phyloP scores from a whole-genome alignment of 2,797 vertebrate species.

The Molossus molossus region DNA sequence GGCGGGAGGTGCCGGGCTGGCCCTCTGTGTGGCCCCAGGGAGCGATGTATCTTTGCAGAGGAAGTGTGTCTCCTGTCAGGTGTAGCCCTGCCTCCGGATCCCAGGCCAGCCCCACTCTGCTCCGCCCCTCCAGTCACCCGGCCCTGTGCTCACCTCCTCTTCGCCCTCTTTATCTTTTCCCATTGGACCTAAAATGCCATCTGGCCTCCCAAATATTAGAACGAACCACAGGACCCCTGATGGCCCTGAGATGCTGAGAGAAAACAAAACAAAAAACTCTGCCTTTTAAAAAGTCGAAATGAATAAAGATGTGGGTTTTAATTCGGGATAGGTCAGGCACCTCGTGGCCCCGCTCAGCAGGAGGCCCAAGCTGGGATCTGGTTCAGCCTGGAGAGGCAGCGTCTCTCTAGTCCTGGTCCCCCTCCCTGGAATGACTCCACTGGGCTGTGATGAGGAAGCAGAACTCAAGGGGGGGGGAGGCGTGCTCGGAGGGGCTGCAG shows the following conservation, averaged over 20 bases:
- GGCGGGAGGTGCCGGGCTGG: accelerated
- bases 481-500: neutral
- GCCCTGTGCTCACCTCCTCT: neutral
- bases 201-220: slow-evolving; percentile 46
- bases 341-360: accelerated
- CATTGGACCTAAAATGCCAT: slow-evolving; percentile 36
- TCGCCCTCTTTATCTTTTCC: neutral
- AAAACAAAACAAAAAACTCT: neutral
- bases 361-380: slow-evolving; percentile 22
- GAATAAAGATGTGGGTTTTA: slow-evolving; percentile 76
- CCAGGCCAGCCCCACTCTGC: neutral
- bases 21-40: neutral
- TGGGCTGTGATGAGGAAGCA: slow-evolving; percentile 34
- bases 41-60: neutral
- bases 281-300: slow-evolving; percentile 77
- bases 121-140: neutral
- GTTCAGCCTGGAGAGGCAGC: neutral
- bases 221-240: neutral
- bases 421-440: neutral
- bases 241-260: neutral
- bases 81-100: neutral
- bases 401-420: neutral
- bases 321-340: slow-evolving; percentile 50
- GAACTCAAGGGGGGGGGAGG: accelerated
- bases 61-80: neutral